Evolutionary conservation across 2,888 invertebrate species (phyloP).

Genomic region (Andrena chrysosceles): DNA sequence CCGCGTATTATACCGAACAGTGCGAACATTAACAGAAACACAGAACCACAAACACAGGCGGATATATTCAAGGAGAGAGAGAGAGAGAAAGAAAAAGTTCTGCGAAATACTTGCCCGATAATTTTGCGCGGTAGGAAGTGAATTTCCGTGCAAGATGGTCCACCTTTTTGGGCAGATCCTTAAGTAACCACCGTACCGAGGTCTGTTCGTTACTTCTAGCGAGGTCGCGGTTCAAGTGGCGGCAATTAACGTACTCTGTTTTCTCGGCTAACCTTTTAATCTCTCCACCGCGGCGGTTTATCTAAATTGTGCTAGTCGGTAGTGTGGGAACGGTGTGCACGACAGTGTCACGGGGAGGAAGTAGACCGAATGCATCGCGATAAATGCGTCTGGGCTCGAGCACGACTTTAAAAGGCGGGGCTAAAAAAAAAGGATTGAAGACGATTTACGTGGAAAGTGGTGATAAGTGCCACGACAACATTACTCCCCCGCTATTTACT

Average conservation of each 20-base stretch:
- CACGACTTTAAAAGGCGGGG: constrained; percentile 58
- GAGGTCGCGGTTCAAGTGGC: constrained; percentile 68
- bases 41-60: too few relatives aligned
- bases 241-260: constrained; percentile 69
- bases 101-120: background rate
- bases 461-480: constrained; percentile 43
- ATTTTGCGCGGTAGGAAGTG: background rate
- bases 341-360: constrained; percentile 58
- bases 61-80: too few relatives aligned
- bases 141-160: background rate
- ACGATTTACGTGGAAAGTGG: constrained; percentile 56
- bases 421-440: constrained; percentile 52
- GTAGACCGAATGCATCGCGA: constrained; percentile 60
- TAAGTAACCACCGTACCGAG: constrained; percentile 9
- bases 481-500: background rate
- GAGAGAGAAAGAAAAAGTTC: too few relatives aligned
- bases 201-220: constrained; percentile 35
- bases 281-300: constrained; percentile 57
- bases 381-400: constrained; percentile 58
- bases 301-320: constrained; percentile 66
- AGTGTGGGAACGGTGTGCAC: constrained; percentile 65
- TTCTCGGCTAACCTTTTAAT: constrained; percentile 70
- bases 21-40: too few relatives aligned
- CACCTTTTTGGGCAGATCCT: constrained; percentile 17
- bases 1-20: too few relatives aligned